Conservation (phyloP, 2,113 vertebrate genomes). For the Diglossa brunneiventris region DNA sequence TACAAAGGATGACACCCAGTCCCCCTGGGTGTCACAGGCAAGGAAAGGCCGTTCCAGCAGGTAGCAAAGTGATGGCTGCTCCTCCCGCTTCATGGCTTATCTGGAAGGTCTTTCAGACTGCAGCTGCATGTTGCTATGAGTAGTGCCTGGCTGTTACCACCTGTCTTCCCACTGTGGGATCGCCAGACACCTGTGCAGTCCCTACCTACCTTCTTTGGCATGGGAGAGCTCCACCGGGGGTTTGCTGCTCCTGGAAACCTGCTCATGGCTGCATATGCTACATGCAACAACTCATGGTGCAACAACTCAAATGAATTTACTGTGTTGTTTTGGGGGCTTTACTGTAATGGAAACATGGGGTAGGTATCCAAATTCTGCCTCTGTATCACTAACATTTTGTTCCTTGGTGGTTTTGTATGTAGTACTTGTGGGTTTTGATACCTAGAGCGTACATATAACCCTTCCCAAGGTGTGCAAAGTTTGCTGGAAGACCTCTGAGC, state of each 20-base stretch:
- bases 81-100: background rate
- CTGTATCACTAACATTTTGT: background rate
- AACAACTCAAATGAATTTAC: background rate
- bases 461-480: background rate
- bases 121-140: background rate
- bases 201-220: fast-evolving
- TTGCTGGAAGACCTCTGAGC: background rate
- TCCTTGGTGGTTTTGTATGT: background rate
- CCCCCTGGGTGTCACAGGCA: background rate
- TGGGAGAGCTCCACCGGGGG: background rate
- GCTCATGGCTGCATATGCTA: fast-evolving
- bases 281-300: background rate
- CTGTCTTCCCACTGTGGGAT: fast-evolving
- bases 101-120: background rate
- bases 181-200: fast-evolving
- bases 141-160: background rate
- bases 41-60: background rate
- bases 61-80: background rate
- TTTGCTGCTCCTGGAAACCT: background rate
- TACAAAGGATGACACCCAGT: fast-evolving
- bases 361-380: background rate
- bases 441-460: background rate
- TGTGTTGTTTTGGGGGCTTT: background rate
- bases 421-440: background rate
- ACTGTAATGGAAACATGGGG: fast-evolving